Evolutionary conservation across 2,888 invertebrate genomes (phyloP), one percentile per base, ranked within the genome.

Genomic region (Argynnis bischoffii): DNA sequence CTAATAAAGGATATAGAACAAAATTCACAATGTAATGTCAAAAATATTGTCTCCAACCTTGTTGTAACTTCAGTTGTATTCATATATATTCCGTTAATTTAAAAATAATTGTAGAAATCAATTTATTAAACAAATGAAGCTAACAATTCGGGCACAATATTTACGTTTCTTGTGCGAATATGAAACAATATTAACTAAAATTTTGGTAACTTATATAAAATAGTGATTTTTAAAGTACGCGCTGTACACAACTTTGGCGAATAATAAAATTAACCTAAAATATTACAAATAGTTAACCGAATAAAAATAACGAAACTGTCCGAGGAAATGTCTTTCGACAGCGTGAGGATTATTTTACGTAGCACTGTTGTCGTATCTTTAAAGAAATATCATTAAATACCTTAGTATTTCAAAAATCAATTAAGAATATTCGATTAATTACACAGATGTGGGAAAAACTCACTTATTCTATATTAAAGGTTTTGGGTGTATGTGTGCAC

Each of bases 281-380:
- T 77, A 85, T 82, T 87, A 90, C 76, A 90, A 89, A 84, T 86
- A 88, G 83, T 85, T 85, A 88, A 90, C 86, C 83, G 81, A 88
- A 85, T 78, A 82, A 85, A 83, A 83, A 85, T 77, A 86, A 88
- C 79, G 79, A 85, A 84, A 85, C 77, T 79, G 81, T 71, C 68
- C 71, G 74, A 72, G 66, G 67, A 57, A 72, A 83, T 87, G 89
- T 90, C 88, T 90, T 90, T 90, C 88, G 81, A 78, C 79, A 83
- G 75, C 76, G 79, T 76, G 79, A 63, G 54, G 1, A 2, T 16
- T 16, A n/a, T 35, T 60, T 35, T 6, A 48, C 16, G 46, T 57
- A 11, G 41, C 57, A 47, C 21, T n/a, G 15, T 57, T n/a, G 15
- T 57, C 21, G 11, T 21, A 47, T 57, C 4, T 46, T 53, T 21